Evolutionary conservation across 2,888 invertebrate genomes (phyloP).

Genomic region (Odontocolon sp.): DNA sequence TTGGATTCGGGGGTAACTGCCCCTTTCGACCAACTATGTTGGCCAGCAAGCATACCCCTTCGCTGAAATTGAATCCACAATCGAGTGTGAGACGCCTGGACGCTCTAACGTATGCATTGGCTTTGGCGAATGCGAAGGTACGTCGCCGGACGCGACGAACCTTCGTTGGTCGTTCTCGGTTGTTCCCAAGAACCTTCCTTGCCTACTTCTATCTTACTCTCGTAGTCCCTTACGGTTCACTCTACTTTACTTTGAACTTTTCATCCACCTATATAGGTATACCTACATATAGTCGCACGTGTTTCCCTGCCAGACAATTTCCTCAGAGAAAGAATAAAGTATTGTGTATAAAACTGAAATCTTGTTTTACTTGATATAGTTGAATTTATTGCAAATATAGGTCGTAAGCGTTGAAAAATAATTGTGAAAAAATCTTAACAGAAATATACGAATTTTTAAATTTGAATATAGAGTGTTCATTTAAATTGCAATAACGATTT

Average conservation of each 20-base stretch:
- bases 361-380: neutral
- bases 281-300: slow-evolving; percentile 19
- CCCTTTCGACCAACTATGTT: slow-evolving; percentile 45
- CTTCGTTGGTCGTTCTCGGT: slow-evolving; percentile 33
- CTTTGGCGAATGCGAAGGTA: slow-evolving; percentile 66
- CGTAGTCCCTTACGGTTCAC: slow-evolving; percentile 33
- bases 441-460: too few relatives aligned
- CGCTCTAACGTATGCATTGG: slow-evolving; percentile 75
- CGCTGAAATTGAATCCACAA: slow-evolving; percentile 76
- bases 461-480: too few relatives aligned
- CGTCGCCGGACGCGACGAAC: slow-evolving; percentile 39
- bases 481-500: neutral
- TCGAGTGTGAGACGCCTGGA: slow-evolving; percentile 69
- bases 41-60: slow-evolving; percentile 66
- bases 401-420: neutral
- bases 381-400: slow-evolving; percentile 8
- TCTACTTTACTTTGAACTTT: slow-evolving; percentile 43
- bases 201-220: slow-evolving; percentile 1
- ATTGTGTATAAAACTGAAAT: slow-evolving; percentile 7
- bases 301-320: slow-evolving; percentile 38
- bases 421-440: neutral
- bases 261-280: slow-evolving; percentile 11
- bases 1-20: slow-evolving; percentile 11
- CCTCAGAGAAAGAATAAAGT: slow-evolving; percentile 30
- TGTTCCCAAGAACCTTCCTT: slow-evolving; percentile 14